Conservation (phyloP, 2,113 vertebrate genomes). For the Odocoileus hemionus region DNA sequence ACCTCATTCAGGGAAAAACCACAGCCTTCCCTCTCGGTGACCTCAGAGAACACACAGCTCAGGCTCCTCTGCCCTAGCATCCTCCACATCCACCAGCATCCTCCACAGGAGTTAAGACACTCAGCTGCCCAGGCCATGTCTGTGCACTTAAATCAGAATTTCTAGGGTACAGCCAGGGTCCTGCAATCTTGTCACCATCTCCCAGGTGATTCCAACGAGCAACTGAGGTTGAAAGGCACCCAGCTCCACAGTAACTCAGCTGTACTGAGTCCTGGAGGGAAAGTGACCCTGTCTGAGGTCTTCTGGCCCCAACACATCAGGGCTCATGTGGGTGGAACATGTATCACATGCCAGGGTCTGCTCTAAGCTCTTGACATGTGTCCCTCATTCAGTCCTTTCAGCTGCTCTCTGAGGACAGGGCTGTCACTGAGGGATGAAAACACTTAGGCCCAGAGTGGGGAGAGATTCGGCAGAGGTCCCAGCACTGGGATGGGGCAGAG, state of each 20-base stretch:
- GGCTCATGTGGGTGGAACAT: accelerated
- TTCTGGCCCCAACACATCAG: background rate
- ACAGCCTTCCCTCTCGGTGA: background rate
- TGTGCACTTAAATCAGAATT: background rate
- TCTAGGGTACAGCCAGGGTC: background rate
- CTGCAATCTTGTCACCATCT: too few species aligned
- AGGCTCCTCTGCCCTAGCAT: background rate
- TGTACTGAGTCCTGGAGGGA: background rate
- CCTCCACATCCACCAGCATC: too few species aligned
- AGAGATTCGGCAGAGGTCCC: background rate
- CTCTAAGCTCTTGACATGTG: accelerated
- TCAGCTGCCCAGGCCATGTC: background rate
- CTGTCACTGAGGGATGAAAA: background rate
- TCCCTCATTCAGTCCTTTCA: too few species aligned
- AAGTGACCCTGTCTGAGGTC: background rate
- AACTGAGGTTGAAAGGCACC: background rate
- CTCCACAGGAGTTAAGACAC: background rate
- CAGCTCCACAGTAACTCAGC: background rate
- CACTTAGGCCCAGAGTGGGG: background rate
- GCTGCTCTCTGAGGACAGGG: background rate
- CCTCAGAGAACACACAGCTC: background rate
- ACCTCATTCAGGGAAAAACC: too few species aligned
- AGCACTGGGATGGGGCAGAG: background rate
- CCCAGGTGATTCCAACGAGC: background rate
- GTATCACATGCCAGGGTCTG: accelerated